A percentile compares a stretch with the other conserved stretches of the same genome.
phyloP scores from a whole-genome alignment of 2,113 vertebrate genomes.

The Pycnonotus jocosus region DNA sequence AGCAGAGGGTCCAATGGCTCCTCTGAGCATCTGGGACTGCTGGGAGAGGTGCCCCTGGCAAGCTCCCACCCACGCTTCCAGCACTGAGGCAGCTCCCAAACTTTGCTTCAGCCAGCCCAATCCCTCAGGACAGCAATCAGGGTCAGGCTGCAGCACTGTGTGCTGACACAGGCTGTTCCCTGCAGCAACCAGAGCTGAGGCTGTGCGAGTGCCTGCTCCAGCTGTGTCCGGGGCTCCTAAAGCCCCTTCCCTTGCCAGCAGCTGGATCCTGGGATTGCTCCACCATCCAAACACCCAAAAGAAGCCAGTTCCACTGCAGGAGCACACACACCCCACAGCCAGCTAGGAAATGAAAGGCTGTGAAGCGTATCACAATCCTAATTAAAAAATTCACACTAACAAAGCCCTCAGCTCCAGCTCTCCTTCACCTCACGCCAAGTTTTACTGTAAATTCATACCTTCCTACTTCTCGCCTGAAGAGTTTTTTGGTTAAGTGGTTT shows the following conservation, averaged over 20 bases:
- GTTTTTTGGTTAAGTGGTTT: background rate
- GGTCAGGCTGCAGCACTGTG: fast-evolving
- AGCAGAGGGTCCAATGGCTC: background rate
- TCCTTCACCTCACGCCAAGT: background rate
- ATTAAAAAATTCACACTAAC: background rate
- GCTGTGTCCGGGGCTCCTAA: background rate
- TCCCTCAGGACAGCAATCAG: background rate
- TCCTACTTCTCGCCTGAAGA: background rate
- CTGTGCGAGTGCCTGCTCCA: background rate
- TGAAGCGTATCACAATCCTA: background rate
- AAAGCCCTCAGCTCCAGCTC: background rate
- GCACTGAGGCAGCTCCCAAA: background rate
- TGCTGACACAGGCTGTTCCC: fast-evolving
- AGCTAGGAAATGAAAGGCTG: background rate
- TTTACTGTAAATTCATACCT: background rate
- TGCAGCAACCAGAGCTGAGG: background rate
- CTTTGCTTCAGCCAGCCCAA: background rate
- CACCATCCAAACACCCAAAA: background rate
- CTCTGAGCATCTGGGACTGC: background rate
- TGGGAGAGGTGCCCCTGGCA: background rate
- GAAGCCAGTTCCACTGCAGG: background rate
- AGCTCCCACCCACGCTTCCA: background rate
- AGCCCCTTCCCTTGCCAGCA: background rate
- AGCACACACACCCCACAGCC: background rate
- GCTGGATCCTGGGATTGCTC: background rate